phyloP scores from a whole-genome alignment of 2,888 invertebrate species.

The Stenodema calcarata region DNA sequence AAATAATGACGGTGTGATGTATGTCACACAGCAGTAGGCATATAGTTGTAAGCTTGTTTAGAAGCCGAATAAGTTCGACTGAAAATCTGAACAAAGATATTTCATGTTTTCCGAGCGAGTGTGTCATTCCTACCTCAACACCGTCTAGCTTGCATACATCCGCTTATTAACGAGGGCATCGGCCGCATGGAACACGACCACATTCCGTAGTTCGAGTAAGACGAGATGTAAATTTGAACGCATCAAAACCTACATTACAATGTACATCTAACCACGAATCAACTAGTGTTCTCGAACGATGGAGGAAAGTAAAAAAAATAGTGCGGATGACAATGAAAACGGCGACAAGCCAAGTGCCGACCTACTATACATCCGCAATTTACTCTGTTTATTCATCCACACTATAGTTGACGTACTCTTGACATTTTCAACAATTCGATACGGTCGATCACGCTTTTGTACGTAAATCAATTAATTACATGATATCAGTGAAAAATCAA shows the following conservation, averaged over 20 bases:
- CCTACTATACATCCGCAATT: slow-evolving; percentile 18
- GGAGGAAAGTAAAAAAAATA: not conserved
- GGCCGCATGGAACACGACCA: slow-evolving; percentile 23
- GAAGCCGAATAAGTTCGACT: too few relatives aligned
- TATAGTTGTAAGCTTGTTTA: too few relatives aligned
- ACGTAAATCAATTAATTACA: not conserved
- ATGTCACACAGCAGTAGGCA: too few relatives aligned
- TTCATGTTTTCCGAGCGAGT: too few relatives aligned
- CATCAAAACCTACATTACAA: not conserved
- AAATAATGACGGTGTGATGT: too few relatives aligned
- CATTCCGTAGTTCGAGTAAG: not conserved
- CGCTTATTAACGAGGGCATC: slow-evolving; percentile 33
- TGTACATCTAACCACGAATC: not conserved
- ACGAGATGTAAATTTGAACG: not conserved
- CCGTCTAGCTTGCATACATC: slow-evolving; percentile 38
- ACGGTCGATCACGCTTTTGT: not conserved
- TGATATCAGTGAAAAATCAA: not conserved
- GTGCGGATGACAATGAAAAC: slow-evolving; percentile 42
- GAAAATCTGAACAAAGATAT: too few relatives aligned
- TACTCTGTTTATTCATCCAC: not conserved
- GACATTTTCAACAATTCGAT: not conserved
- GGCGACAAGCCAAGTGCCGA: slow-evolving; percentile 20
- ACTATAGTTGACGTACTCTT: not conserved
- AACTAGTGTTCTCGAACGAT: not conserved
- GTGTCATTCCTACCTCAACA: slow-evolving; percentile 40